Conservation (phyloP, 2,113 vertebrate species). For the Petroica traversi region DNA sequence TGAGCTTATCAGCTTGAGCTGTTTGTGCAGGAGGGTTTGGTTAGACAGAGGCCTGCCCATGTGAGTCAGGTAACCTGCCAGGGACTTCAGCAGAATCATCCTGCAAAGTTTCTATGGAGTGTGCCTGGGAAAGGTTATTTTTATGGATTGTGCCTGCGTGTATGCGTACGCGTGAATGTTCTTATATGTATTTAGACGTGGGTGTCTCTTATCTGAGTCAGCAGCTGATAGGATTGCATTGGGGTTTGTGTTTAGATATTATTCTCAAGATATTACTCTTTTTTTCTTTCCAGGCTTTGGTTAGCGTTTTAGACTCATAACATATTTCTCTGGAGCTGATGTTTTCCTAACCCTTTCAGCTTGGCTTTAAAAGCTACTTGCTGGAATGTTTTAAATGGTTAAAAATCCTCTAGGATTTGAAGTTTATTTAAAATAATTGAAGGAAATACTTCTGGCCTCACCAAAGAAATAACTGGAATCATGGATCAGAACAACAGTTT, state of each 20-base stretch:
- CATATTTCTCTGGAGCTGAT: constrained; percentile 8
- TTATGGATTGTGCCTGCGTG: background rate
- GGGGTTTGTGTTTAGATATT: background rate
- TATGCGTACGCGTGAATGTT: background rate
- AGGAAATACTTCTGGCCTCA: background rate
- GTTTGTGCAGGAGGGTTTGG: background rate
- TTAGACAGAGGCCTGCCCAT: background rate
- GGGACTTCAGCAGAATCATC: background rate
- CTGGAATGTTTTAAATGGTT: constrained; percentile 60
- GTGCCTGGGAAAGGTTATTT: background rate
- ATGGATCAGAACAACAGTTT: constrained; percentile 99
- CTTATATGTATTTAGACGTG: background rate
- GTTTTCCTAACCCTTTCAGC: background rate
- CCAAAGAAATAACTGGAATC: constrained; percentile 49
- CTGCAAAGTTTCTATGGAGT: background rate
- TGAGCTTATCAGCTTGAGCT: background rate
- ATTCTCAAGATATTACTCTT: background rate
- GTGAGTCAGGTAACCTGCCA: background rate
- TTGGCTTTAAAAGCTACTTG: background rate
- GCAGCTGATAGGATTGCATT: background rate
- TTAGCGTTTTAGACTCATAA: background rate
- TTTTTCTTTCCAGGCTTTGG: constrained; percentile 41
- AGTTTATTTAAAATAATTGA: background rate
- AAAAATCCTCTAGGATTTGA: background rate
- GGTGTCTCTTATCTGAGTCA: background rate